phyloP scores from a whole-genome alignment of 2,888 invertebrate species.

The Neoitamus cyanurus region DNA sequence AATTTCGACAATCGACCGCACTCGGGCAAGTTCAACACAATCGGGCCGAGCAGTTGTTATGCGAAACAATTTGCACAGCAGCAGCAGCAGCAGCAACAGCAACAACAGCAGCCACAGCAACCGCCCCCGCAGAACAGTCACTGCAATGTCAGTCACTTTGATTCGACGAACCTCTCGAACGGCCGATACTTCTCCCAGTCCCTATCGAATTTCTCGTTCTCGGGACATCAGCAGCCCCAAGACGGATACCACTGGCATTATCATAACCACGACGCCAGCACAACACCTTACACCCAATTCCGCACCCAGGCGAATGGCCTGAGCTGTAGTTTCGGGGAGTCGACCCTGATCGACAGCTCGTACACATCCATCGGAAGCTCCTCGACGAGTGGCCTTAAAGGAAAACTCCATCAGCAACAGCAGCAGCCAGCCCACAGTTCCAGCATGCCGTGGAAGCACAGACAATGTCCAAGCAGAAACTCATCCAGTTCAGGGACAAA shows the following conservation, averaged over 20 bases:
- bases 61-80: conserved; percentile 63
- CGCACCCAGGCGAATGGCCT: conserved; percentile 54
- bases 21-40: conserved; percentile 65
- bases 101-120: background rate
- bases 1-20: conserved; percentile 54
- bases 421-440: conserved; percentile 52
- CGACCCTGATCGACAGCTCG: conserved; percentile 56
- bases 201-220: conserved; percentile 62
- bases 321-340: conserved; percentile 55
- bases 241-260: conserved; percentile 50
- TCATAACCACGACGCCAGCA: conserved; percentile 53
- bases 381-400: conserved; percentile 61
- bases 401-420: conserved; percentile 60
- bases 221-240: conserved; percentile 10
- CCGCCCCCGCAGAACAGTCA: conserved; percentile 38
- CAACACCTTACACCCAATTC: conserved; percentile 62
- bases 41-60: conserved; percentile 65
- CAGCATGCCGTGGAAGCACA: conserved; percentile 65
- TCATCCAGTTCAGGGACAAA: conserved; percentile 66
- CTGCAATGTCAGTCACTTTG: conserved; percentile 54
- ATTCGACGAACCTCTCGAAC: conserved; percentile 31
- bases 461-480: conserved; percentile 65
- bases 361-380: conserved; percentile 61
- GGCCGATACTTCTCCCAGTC: conserved; percentile 65
- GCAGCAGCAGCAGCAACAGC: conserved; percentile 54